phyloP scores from a whole-genome alignment of 2,888 invertebrate genomes.

The Protonemura montana region DNA sequence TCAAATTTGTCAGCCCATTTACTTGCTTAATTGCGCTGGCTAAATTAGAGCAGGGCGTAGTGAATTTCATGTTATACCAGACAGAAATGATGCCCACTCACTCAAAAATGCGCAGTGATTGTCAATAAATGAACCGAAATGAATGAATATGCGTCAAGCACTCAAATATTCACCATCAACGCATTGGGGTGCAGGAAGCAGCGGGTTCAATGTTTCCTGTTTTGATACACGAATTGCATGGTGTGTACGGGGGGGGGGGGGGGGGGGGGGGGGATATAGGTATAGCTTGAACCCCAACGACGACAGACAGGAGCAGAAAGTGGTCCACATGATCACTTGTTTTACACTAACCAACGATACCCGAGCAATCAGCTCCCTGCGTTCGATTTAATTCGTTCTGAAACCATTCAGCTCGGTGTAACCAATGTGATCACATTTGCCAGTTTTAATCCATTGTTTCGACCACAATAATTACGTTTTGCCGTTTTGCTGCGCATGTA shows the following conservation, averaged over 20 bases:
- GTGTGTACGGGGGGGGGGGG: neutral
- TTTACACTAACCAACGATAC: neutral
- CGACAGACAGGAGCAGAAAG: neutral
- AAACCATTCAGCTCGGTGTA: neutral
- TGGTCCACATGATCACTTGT: neutral
- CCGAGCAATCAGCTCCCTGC: neutral
- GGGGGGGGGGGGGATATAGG: neutral
- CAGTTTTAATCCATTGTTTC: slow-evolving; percentile 12
- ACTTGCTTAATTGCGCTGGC: too few relatives aligned
- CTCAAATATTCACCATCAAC: too few relatives aligned
- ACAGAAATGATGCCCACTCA: too few relatives aligned
- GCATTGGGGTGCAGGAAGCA: too few relatives aligned
- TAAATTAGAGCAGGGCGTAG: too few relatives aligned
- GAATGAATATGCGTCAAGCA: too few relatives aligned
- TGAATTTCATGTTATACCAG: too few relatives aligned
- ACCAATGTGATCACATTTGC: neutral
- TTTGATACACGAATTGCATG: neutral
- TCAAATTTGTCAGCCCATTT: too few relatives aligned
- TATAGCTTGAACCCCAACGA: neutral
- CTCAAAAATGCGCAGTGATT: too few relatives aligned
- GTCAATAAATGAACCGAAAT: too few relatives aligned
- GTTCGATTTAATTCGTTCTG: neutral
- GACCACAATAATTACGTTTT: neutral
- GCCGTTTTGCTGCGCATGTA: neutral
- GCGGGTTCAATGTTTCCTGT: neutral